phyloP scores from a whole-genome alignment of 2,888 invertebrate species.

The Altica lythri region DNA sequence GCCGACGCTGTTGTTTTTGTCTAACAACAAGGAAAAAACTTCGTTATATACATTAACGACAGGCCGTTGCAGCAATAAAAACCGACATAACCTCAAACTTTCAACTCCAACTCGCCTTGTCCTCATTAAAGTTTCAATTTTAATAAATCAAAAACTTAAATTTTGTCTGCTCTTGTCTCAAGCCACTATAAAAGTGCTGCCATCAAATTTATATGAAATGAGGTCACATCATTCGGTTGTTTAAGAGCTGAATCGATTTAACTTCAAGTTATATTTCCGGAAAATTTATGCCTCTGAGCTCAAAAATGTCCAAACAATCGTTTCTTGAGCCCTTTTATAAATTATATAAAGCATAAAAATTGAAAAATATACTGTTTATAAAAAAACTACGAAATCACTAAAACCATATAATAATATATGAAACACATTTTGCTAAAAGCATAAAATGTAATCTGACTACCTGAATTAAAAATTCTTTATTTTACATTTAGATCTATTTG shows the following conservation, averaged over 20 bases:
- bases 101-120: conserved; percentile 9
- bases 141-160: conserved; percentile 28
- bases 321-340: too few species aligned
- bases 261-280: conserved; percentile 6
- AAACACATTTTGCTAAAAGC: too few species aligned
- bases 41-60: conserved; percentile 21
- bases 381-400: too few species aligned
- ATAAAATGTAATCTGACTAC: too few species aligned
- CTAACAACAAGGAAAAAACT: conserved; percentile 21
- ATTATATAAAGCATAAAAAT: too few species aligned
- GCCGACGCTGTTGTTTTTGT: conserved; percentile 13
- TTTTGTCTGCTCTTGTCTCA: conserved; percentile 13
- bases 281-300: too few species aligned
- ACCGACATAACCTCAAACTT: conserved; percentile 22
- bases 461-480: too few species aligned
- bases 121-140: conserved; percentile 26
- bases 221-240: conserved; percentile 16
- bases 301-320: too few species aligned
- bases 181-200: conserved; percentile 4
- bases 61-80: conserved; percentile 17
- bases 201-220: conserved; percentile 10
- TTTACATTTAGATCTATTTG: too few species aligned
- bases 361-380: too few species aligned
- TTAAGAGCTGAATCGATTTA: conserved; percentile 4
- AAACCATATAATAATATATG: too few species aligned